Conservation (phyloP, 2,888 invertebrate genomes). For the Machimus rusticus region DNA sequence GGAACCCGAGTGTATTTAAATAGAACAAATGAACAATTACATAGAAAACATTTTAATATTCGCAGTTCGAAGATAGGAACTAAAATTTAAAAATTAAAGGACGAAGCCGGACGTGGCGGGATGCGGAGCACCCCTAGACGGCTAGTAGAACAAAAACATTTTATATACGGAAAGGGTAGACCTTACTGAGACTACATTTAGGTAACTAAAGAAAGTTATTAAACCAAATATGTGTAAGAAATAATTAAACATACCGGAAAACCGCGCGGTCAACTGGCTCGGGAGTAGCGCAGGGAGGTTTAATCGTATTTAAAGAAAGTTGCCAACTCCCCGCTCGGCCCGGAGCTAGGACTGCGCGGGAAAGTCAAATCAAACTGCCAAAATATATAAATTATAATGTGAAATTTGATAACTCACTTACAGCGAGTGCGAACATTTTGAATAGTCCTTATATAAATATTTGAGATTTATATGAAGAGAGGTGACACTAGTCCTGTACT, state of each 20-base stretch:
- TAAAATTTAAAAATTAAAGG: not conserved
- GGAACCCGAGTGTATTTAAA: not conserved
- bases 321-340: not conserved
- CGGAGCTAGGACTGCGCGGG: not conserved
- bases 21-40: not conserved
- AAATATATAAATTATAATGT: constrained; percentile 18
- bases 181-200: not conserved
- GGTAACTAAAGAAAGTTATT: not conserved
- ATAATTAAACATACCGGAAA: not conserved
- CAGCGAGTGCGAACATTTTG: constrained; percentile 15
- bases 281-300: not conserved
- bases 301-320: not conserved
- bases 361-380: constrained; percentile 34
- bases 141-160: not conserved
- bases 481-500: constrained; percentile 1
- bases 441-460: constrained; percentile 40
- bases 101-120: not conserved
- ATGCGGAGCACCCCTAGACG: not conserved
- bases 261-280: not conserved
- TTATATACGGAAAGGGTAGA: not conserved
- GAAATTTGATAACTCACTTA: constrained; percentile 11
- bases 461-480: constrained; percentile 29
- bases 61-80: not conserved
- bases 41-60: not conserved
- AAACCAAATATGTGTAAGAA: not conserved